phyloP scores from a whole-genome alignment of 2,888 invertebrate genomes.

The Drosophila mayaguana region DNA sequence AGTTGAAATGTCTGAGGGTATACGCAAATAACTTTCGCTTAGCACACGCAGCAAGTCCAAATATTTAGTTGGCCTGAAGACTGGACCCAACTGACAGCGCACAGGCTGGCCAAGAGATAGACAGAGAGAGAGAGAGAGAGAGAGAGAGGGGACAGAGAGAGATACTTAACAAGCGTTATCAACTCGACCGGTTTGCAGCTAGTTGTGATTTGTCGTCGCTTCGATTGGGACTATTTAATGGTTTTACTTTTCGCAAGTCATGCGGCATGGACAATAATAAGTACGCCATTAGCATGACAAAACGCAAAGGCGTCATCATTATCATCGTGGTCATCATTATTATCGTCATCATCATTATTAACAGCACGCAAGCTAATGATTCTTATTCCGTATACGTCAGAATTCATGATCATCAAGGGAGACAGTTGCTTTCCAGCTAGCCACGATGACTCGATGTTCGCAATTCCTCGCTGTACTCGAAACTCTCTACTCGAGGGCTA shows the following conservation, averaged over 20 bases:
- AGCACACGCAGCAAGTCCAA: constrained; percentile 13
- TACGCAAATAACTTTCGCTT: constrained; percentile 50
- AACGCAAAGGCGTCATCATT: constrained; percentile 14
- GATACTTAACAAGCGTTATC: constrained; percentile 4
- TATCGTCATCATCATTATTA: neutral
- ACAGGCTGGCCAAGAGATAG: neutral
- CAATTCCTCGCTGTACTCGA: neutral
- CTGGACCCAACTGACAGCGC: neutral
- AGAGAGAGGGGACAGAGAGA: neutral
- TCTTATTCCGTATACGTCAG: constrained; percentile 2
- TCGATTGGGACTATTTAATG: constrained; percentile 26
- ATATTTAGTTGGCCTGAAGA: constrained; percentile 8
- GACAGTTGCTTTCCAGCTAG: neutral
- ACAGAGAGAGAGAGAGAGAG: neutral
- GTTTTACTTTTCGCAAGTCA: constrained; percentile 50
- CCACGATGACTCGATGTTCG: constrained; percentile 4
- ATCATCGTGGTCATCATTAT: neutral
- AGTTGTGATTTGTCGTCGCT: constrained; percentile 44
- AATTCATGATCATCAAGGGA: neutral
- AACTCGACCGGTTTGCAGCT: constrained; percentile 30
- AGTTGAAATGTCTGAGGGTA: neutral
- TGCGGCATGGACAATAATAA: constrained; percentile 58
- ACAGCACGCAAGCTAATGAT: neutral
- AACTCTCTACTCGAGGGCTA: neutral
- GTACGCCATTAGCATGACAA: constrained; percentile 17